phyloP scores from a whole-genome alignment of 2,113 vertebrate species.

The Tylochromis polylepis region DNA sequence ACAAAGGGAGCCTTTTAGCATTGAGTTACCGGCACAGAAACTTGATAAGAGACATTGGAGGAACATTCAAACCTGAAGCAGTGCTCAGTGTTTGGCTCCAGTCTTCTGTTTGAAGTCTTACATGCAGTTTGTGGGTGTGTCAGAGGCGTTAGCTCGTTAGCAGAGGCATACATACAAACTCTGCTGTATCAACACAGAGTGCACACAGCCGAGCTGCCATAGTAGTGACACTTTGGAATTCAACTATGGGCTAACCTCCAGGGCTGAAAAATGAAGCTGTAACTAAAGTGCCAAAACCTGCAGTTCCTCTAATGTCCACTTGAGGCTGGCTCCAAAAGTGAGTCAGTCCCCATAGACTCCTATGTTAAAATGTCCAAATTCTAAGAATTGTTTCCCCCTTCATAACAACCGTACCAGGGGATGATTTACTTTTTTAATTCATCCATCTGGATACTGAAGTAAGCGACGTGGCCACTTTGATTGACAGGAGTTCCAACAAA shows the following conservation, averaged over 20 bases:
- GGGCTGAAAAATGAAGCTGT: not conserved
- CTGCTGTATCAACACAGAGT: not conserved
- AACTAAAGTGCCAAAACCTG: not conserved
- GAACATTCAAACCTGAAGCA: not conserved
- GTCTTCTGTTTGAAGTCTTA: not conserved
- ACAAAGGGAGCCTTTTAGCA: not conserved
- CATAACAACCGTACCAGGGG: not conserved
- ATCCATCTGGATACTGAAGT: too few species aligned
- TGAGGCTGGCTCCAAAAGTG: not conserved
- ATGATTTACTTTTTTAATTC: too few species aligned
- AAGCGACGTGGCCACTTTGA: too few species aligned
- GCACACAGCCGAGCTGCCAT: fast-evolving
- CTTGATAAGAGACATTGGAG: fast-evolving
- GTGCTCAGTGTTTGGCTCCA: not conserved
- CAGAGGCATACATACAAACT: fast-evolving
- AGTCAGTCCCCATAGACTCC: not conserved
- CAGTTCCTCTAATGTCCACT: not conserved
- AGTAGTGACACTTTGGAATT: not conserved
- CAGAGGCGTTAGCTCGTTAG: not conserved
- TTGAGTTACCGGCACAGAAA: not conserved
- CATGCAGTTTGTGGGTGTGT: not conserved
- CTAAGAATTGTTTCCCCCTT: not conserved
- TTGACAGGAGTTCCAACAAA: too few species aligned
- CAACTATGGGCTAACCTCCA: not conserved
- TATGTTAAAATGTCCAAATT: not conserved